Conservation (phyloP, 2,888 invertebrate species). For the Cephonodes hylas region DNA sequence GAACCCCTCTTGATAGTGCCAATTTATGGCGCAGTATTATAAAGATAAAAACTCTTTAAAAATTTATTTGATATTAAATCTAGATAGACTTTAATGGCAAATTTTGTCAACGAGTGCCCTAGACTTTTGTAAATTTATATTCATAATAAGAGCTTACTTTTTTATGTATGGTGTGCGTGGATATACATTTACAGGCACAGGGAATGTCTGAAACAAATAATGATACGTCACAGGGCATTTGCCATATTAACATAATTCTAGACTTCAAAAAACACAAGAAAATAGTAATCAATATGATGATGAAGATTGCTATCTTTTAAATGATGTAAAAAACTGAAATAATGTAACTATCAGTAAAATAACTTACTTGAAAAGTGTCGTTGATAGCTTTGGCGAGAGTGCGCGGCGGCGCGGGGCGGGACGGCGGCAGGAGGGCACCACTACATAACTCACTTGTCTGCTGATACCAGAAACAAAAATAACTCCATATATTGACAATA, state of each 20-base stretch:
- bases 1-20: too few relatives aligned
- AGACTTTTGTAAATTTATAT: background rate
- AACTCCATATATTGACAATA: too few relatives aligned
- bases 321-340: background rate
- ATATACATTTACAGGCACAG: conserved; percentile 62
- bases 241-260: too few relatives aligned
- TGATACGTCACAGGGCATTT: too few relatives aligned
- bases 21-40: too few relatives aligned
- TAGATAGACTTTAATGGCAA: too few relatives aligned
- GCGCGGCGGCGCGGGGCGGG: conserved; percentile 50
- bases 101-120: too few relatives aligned
- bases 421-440: conserved; percentile 39
- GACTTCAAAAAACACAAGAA: too few relatives aligned
- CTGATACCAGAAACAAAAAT: background rate
- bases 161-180: conserved; percentile 73
- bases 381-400: conserved; percentile 57
- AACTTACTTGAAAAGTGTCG: conserved; percentile 59
- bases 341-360: too few relatives aligned
- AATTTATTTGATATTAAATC: too few relatives aligned
- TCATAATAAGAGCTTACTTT: conserved; percentile 49
- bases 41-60: too few relatives aligned
- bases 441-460: conserved; percentile 20
- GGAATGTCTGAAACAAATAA: conserved; percentile 51
- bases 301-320: background rate
- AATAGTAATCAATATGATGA: too few relatives aligned